Base-by-base conservation (phyloP, 2,113 vertebrate genomes). In the Dicaeum eximium region DNA sequence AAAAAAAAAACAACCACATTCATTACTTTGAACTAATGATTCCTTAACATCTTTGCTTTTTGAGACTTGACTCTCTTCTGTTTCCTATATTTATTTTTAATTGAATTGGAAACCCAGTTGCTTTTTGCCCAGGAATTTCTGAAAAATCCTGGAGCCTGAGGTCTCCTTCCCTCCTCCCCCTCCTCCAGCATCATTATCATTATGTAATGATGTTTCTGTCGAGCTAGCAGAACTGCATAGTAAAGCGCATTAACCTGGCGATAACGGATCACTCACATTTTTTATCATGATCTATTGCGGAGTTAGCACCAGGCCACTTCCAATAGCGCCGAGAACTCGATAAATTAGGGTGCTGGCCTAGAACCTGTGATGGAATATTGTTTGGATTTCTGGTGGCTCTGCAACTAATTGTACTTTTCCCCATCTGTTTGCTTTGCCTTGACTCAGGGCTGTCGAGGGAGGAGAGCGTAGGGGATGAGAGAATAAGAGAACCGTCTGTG, bases 221-320 rank as follows among this genome's bases (percentile, higher is more conserved):
- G 70, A 97, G 85, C 88, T 94, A 92, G 95, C 90, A 92, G 92
- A 93, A 84, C 73, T 82, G 88, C 80, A 87, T 93, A 82, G 91
- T 90, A 89, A 96, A 95, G 86, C 22, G 6, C 88, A 93, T 96
- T 96, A 94, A 92, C 86, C 88, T 88, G 89, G 92, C 3, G 61
- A 96, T 90, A 94, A 94, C 45, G 7, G 85, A 94, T 92, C 80
- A 74, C 92, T 94, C 95, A 94, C 87, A 94, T 96, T 96, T 96
- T 92, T 94, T 94, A 95, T 96, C 93, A 93, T 96, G 95, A 97
- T 94, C 94, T 96, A 95, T 96, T 95, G 92, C 89, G 11, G 6
- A 87, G 85, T 92, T 89, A 92, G 92, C 90, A 94, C 74, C 27
- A 2, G 95, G 90, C 88, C 86, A 91, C 87, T 86, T 94, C 85